Percentiles rank a stretch among this genome's conserved stretches.
Evolutionary conservation across 2,888 invertebrate species (phyloP).

Genomic region (Notocelia uddmanniana): DNA sequence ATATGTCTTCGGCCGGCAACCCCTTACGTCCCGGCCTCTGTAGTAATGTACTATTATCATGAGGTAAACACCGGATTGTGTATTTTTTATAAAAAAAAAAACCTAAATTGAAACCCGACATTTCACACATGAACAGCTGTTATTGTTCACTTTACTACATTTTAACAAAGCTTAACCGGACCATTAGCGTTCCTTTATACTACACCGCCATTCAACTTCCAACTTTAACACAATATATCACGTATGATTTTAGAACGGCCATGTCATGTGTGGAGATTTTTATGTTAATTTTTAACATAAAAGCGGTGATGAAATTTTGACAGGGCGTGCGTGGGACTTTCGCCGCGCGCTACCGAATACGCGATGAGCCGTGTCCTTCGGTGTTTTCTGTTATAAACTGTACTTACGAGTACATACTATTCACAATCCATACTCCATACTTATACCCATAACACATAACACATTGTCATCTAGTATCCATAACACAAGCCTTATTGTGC

Average conservation of each 20-base stretch:
- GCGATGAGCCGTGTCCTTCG: not conserved
- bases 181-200: slow-evolving; percentile 76
- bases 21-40: no score
- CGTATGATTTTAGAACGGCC: not conserved
- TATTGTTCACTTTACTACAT: slow-evolving; percentile 49
- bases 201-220: slow-evolving; percentile 34
- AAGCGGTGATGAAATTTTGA: slow-evolving; percentile 57
- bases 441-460: no score
- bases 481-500: no score
- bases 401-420: no score
- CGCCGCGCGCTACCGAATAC: slow-evolving; percentile 32
- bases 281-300: slow-evolving; percentile 56
- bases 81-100: not conserved
- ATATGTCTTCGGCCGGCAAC: no score
- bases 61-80: not conserved
- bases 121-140: slow-evolving; percentile 62
- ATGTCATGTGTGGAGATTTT: slow-evolving; percentile 40
- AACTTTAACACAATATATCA: slow-evolving; percentile 43
- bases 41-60: no score
- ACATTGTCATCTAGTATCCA: no score
- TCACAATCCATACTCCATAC: no score
- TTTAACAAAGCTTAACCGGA: slow-evolving; percentile 74
- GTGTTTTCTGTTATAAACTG: not conserved
- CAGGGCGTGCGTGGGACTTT: slow-evolving; percentile 62
- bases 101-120: slow-evolving; percentile 34